phyloP scores from a whole-genome alignment of 2,888 invertebrate genomes.

The Ceraclea dissimilis region DNA sequence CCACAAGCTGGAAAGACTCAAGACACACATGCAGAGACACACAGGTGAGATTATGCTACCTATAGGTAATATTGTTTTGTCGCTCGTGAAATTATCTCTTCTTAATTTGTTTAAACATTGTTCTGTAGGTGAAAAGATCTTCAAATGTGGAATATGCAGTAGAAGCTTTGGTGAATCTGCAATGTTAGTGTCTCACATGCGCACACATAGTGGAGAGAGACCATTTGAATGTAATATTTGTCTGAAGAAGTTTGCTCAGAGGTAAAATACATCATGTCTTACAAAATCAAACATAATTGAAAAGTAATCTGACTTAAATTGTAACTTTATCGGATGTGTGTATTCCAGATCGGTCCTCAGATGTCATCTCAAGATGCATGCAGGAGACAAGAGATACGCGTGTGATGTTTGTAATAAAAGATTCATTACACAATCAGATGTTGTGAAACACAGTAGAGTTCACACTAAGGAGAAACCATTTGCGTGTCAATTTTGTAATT shows the following conservation, averaged over 20 bases:
- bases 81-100: no score
- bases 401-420: constrained; percentile 23
- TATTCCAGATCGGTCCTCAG: constrained; percentile 22
- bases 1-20: constrained; percentile 18
- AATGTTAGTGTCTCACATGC: constrained; percentile 21
- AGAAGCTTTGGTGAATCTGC: constrained; percentile 16
- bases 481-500: constrained; percentile 22
- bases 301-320: no score
- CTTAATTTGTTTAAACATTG: no score
- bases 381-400: constrained; percentile 18
- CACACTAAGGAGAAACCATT: constrained; percentile 23
- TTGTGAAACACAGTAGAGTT: constrained; percentile 21
- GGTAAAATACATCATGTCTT: constrained; percentile 8
- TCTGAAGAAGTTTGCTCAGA: constrained; percentile 22
- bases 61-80: no score
- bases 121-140: constrained; percentile 22
- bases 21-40: constrained; percentile 21
- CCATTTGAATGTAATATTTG: constrained; percentile 23
- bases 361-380: constrained; percentile 21
- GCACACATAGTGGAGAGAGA: constrained; percentile 23
- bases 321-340: not conserved
- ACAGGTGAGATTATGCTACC: constrained; percentile 11
- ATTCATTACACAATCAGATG: constrained; percentile 24
- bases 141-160: constrained; percentile 24
- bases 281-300: no score